A percentile compares a stretch with the other conserved stretches of the same genome.
Conservation (phyloP, 2,888 invertebrate species). For the Onthophagus sagittarius region DNA sequence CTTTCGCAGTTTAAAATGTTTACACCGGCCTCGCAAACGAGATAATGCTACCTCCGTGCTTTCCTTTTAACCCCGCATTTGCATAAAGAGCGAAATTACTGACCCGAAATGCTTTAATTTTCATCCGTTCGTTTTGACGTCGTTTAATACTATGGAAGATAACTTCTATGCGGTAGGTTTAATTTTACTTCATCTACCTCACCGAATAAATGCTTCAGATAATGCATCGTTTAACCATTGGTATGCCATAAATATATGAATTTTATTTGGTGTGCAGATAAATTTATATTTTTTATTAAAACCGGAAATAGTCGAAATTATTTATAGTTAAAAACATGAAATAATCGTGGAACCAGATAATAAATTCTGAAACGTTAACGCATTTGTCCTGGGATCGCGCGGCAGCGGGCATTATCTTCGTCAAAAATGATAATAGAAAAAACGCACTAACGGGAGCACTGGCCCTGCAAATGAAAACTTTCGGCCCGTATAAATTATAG, state of each 20-base stretch:
- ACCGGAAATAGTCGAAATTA: neutral
- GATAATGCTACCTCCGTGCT: neutral
- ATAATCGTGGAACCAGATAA: conserved; percentile 1
- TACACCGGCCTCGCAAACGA: neutral
- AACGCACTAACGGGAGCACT: neutral
- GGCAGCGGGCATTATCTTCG: conserved; percentile 1
- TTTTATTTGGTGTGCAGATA: too few relatives aligned
- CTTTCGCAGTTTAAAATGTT: neutral
- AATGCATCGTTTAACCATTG: too few relatives aligned
- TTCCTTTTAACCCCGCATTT: neutral
- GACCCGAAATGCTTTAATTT: neutral
- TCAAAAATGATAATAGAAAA: conserved; percentile 12
- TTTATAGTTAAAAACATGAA: conserved; percentile 3
- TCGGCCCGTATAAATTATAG: conserved; percentile 3
- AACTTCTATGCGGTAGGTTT: neutral
- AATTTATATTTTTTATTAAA: neutral
- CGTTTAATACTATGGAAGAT: neutral
- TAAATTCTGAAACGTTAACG: conserved; percentile 9
- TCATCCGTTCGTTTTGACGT: neutral
- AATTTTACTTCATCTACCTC: neutral
- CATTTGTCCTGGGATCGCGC: conserved; percentile 1
- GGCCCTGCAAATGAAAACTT: conserved; percentile 13
- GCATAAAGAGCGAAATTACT: neutral
- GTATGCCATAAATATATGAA: too few relatives aligned
- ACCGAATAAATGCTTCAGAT: too few relatives aligned